Evolutionary conservation across 2,888 invertebrate species (phyloP), one percentile per base, ranked within the genome.

Genomic region (Xylota segnis): DNA sequence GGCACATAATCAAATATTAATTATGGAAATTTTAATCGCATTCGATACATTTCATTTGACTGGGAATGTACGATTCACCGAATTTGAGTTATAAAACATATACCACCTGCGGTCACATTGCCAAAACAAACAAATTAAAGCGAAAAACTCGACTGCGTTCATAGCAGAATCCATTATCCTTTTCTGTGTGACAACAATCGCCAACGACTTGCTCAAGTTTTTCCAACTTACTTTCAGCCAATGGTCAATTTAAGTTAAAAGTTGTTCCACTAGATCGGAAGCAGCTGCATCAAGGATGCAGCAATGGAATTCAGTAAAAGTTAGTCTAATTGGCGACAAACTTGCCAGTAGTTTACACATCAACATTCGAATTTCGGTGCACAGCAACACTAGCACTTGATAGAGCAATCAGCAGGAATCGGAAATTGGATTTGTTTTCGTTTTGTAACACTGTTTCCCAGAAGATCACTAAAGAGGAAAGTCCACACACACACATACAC

Each of bases 371-470:
- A 27, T 71, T 18, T 14, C 29, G 52, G 40, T 40, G 6, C 16
- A 63, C 32, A 23, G 34, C 32, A 83, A n/a, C 23, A 34, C 59
- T 23, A 40, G 27, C 54, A 68, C 66, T 68, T 47, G 50, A 78
- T 27, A 54, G 63, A 74, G 75, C 75, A 84, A 66, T 79, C 65
- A 71, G 40, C 43, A 74, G 59, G 37, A 71, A 71, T 71, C 32
- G 84, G 23, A 83, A 78, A 79, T 84, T 70, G 68, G 52, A 75
- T 79, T 45, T 75, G 45, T 68, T 63, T 74, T n/a, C 23, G 16
- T 63, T 40, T 45, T 45, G 43, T 37, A 37, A 50, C 50, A 23
- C 14, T 37, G 12, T 27, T 23, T 27, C 23, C 5, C 16, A 56
- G 29, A 29, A 29, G 43, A 40, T 40, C 43, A 14, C 34, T 29